phyloP scores from a whole-genome alignment of 92 coral and sea anemone genomes.

The Nematostella vectensis region DNA sequence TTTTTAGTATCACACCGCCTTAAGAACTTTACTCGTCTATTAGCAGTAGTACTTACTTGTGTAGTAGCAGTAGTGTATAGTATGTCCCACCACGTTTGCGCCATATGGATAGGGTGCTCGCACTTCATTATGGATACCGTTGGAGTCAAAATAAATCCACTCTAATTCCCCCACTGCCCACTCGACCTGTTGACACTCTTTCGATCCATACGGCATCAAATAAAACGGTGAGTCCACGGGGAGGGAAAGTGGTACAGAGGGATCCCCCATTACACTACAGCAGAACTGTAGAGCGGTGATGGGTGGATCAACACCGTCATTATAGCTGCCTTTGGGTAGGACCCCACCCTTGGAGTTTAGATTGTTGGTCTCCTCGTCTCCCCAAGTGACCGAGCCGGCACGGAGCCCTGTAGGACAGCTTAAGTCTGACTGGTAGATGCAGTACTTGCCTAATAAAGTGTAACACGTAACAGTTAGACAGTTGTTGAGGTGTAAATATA shows the following conservation, averaged over 20 bases:
- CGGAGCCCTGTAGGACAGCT: constrained; percentile 41
- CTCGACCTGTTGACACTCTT: constrained; percentile 57
- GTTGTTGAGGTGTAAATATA: too few species aligned
- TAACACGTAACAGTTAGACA: not conserved
- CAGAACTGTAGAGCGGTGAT: constrained; percentile 45
- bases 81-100: constrained; percentile 19
- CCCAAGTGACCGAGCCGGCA: constrained; percentile 43
- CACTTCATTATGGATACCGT: constrained; percentile 5
- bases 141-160: constrained; percentile 41
- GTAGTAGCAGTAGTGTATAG: constrained; percentile 47
- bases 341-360: constrained; percentile 30
- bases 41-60: constrained; percentile 37
- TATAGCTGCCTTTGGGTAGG: constrained; percentile 53
- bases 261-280: constrained; percentile 45
- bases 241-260: constrained; percentile 36
- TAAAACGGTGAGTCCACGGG: constrained; percentile 47
- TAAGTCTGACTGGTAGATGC: constrained; percentile 50
- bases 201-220: constrained; percentile 35
- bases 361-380: constrained; percentile 51
- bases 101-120: constrained; percentile 21
- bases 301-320: not conserved
- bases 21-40: too few species aligned
- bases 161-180: constrained; percentile 54
- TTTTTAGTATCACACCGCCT: too few species aligned
- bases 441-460: constrained; percentile 45